phyloP scores from a whole-genome alignment of 2,888 invertebrate species.

The Lymantria monacha region DNA sequence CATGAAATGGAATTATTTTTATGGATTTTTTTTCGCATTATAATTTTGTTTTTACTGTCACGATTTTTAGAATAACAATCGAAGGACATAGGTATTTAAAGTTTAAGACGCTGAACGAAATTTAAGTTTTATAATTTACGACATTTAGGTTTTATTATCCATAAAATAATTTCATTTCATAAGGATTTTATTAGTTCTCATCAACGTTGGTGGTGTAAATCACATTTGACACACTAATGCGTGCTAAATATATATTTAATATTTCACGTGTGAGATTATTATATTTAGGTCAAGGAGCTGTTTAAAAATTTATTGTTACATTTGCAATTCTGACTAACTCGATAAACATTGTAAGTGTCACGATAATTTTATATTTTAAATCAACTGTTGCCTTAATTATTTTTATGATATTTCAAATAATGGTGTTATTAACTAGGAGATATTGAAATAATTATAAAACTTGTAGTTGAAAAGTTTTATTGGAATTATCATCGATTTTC shows the following conservation, averaged over 20 bases:
- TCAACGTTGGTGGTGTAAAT: slow-evolving; percentile 17
- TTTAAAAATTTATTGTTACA: slow-evolving; percentile 43
- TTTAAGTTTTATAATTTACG: too few species aligned
- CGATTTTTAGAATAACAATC: too few species aligned
- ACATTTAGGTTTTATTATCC: too few species aligned
- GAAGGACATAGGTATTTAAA: too few species aligned
- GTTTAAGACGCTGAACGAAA: too few species aligned
- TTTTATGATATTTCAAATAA: slow-evolving; percentile 54
- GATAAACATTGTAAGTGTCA: slow-evolving; percentile 40
- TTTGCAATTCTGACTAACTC: slow-evolving; percentile 20
- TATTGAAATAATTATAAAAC: slow-evolving; percentile 34
- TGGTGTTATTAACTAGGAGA: slow-evolving; percentile 44
- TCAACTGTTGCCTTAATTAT: slow-evolving; percentile 64
- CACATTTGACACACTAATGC: slow-evolving; percentile 9
- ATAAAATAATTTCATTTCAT: too few species aligned
- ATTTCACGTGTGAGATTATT: slow-evolving; percentile 52
- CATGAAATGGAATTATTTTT: too few species aligned
- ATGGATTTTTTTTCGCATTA: too few species aligned
- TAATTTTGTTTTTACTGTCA: too few species aligned
- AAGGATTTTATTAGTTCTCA: slow-evolving; percentile 1
- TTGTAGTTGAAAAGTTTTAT: slow-evolving; percentile 48
- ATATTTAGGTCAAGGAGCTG: slow-evolving; percentile 46
- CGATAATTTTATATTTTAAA: slow-evolving; percentile 39
- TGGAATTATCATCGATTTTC: slow-evolving; percentile 50
- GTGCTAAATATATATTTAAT: slow-evolving; percentile 17